Percentiles rank a stretch among this genome's conserved stretches.
These are phyloP conservation scores for Himalopsyche tibetana DNA, from an alignment of 2,888 invertebrate species.

Conservation along the genomic window DNA sequence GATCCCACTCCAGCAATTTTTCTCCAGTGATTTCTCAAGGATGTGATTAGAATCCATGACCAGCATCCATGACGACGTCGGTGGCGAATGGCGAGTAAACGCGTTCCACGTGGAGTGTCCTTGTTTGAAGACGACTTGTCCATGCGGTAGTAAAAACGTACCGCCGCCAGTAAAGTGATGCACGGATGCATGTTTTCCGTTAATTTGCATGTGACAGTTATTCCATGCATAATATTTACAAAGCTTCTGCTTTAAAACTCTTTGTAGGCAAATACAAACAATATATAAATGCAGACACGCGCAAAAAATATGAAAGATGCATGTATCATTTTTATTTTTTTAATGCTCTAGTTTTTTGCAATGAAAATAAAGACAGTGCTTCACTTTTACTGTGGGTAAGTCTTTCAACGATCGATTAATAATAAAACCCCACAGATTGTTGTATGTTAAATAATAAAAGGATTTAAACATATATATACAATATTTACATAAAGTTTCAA, in stretches of 20 bases:
- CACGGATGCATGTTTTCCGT: constrained; percentile 47
- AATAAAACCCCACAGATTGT: too few species aligned
- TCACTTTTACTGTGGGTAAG: too few species aligned
- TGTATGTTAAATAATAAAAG: too few species aligned
- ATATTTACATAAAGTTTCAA: too few species aligned
- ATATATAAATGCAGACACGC: not conserved
- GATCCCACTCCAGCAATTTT: too few species aligned
- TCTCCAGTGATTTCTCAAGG: too few species aligned
- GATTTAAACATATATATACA: too few species aligned
- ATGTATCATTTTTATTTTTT: not conserved
- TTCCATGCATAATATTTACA: constrained; percentile 46
- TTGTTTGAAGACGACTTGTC: constrained; percentile 14
- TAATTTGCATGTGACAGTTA: constrained; percentile 57
- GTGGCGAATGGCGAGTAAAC: not conserved
- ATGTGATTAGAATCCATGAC: too few species aligned
- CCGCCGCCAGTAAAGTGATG: constrained; percentile 23
- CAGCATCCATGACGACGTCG: not conserved
- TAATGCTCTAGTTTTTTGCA: not conserved
- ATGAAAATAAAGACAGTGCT: not conserved
- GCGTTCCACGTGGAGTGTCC: not conserved
- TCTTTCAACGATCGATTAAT: too few species aligned
- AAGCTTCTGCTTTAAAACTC: not conserved
- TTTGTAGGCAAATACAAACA: not conserved
- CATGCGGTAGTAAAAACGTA: not conserved
- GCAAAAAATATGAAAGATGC: not conserved